Base-by-base conservation (phyloP, 2,113 vertebrate species). In the Empidonax alnorum region DNA sequence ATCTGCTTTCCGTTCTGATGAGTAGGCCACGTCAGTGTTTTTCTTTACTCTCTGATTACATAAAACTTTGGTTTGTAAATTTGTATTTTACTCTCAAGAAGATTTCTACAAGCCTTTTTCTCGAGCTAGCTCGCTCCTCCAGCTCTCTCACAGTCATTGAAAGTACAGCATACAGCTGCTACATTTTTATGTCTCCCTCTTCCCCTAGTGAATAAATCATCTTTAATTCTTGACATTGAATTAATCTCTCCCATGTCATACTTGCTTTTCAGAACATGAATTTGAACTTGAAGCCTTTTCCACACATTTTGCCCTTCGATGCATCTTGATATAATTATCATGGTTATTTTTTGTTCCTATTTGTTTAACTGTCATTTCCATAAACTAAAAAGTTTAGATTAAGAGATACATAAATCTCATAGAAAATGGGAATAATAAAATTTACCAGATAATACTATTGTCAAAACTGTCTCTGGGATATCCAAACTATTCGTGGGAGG, bases 121-220 rank as follows among this genome's bases (percentile, higher is more conserved):
- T 91, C 44, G 71, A 68, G 39, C 30, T 71, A 53, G 5, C 23
- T 88, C 50, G 83, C 28, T 79, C 39, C 19, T 91, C 47, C 49
- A 76, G 7, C 12, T 75, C 33, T 87, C 72, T 88, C 30, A 30
- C 50, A 88, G 25, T 50, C 33, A 30, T 6, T 72, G 49, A 44
- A 89, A 85, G 25, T 61, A 56, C n/a, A 81, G 41, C 14, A 52
- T 22, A 63, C 52, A 93, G 63, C 74, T 92, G 71, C 49, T 85
- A 78, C 65, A 84, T 93, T 95, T 95, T 90, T 68, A 62, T 80
- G 28, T 56, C 49, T 95, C 56, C 47, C 47, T 85, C 49, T 80
- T 96, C 76, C 44, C 23, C 33, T 80, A 24, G 47, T 83, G 76
- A 94, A 93, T 96, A 95, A 92, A 95, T 95, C n/a, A 73, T 85